These are phyloP conservation scores for Argopecten irradians DNA, from an alignment of 1,140 invertebrate genomes.

Conservation along the genomic window DNA sequence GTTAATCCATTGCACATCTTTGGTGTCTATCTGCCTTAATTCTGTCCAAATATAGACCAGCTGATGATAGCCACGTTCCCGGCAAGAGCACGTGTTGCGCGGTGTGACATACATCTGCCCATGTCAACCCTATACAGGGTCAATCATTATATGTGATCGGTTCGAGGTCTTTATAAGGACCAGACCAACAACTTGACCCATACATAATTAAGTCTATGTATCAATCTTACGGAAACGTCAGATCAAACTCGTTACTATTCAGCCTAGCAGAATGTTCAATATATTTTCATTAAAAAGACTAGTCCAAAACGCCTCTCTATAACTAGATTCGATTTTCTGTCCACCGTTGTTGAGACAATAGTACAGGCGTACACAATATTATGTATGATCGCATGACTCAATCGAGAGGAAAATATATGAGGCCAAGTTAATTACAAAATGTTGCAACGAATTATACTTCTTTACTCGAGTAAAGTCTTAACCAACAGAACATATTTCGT, in stretches of 20 bases:
- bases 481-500: no score
- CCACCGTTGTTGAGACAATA: neutral
- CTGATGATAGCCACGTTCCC: neutral
- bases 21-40: neutral
- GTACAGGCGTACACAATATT: neutral
- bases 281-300: constrained; percentile 19
- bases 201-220: neutral
- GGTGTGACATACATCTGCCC: neutral
- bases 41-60: neutral
- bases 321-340: constrained; percentile 13
- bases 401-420: neutral
- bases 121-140: neutral
- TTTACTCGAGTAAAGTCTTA: no score
- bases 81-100: neutral
- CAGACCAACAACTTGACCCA: neutral
- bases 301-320: neutral
- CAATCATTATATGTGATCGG: neutral
- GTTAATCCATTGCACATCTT: neutral
- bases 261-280: neutral
- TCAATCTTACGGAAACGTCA: neutral
- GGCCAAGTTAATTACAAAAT: neutral
- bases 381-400: neutral
- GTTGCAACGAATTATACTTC: neutral
- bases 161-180: neutral
- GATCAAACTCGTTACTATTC: neutral